Percentiles rank a stretch among this genome's conserved stretches.
Evolutionary conservation across 2,797 vertebrate genomes (phyloP).

Genomic region (Spondyliosoma cantharus): DNA sequence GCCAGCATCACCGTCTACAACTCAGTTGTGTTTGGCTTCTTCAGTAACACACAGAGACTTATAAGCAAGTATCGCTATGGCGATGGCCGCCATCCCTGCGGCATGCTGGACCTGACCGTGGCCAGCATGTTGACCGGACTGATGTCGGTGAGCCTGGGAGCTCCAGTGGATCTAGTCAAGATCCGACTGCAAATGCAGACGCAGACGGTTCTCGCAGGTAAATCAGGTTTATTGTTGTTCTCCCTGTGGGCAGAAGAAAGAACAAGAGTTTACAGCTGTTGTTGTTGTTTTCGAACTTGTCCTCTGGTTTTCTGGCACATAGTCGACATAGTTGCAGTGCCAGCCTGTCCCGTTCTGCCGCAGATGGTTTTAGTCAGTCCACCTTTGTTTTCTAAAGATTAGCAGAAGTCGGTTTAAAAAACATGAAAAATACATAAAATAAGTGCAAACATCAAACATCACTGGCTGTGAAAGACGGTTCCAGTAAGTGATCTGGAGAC

Average conservation of each 20-base stretch:
- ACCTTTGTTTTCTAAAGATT: too few species aligned
- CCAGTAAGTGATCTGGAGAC: too few species aligned
- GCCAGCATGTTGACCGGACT: conserved; percentile 90
- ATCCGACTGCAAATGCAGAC: conserved; percentile 97
- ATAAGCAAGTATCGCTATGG: conserved; percentile 86
- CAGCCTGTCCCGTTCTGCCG: too few species aligned
- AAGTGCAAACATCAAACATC: too few species aligned
- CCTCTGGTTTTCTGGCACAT: not conserved
- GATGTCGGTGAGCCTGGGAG: conserved; percentile 90
- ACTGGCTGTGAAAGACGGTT: too few species aligned
- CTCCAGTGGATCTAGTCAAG: conserved; percentile 95
- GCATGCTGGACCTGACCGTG: conserved; percentile 85
- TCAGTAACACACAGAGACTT: conserved; percentile 89
- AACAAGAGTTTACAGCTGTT: not conserved
- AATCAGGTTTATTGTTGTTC: not conserved
- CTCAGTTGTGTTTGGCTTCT: conserved; percentile 93
- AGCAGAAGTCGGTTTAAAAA: too few species aligned
- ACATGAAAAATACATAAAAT: too few species aligned
- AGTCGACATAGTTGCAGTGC: not conserved
- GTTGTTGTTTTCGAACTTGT: not conserved
- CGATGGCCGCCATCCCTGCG: conserved; percentile 66
- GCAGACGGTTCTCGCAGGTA: conserved; percentile 86
- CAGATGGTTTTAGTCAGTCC: too few species aligned
- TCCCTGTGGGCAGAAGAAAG: not conserved
- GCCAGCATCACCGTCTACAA: conserved; percentile 93